Evolutionary conservation across 2,113 vertebrate genomes (phyloP), one percentile per base, ranked within the genome.

Genomic region (Columba janthina): DNA sequence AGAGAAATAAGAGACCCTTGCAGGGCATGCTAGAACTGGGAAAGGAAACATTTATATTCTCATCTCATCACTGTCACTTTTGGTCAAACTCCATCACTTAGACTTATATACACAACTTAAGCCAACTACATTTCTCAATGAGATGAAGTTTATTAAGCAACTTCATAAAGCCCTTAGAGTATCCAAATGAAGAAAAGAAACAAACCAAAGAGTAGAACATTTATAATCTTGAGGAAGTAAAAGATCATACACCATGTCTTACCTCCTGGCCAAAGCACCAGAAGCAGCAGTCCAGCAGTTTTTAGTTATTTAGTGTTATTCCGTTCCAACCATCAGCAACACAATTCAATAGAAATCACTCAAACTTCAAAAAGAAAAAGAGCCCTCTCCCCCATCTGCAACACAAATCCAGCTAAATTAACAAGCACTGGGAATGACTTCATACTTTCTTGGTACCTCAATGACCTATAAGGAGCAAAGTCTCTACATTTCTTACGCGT

Each of bases 281-380:
- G 40, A 50, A 71, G 50, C 51, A 40, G 51, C 1, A 87, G 21
- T 5, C 40, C 77, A 78, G 44, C 20, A 58, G 42, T 28, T 14
- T 65, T 61, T 32, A 53, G 32, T 74, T 75, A 36, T n/a, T 67
- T 25, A 69, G 34, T n/a, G 38, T n/a, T 38, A 42, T 8, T 62
- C 36, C 71, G 16, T 38, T 85, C 70, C 53, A 56, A n/a, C 5
- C 11, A 53, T 36, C 74, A 87, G 51, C 53, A 75, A 61, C 19
- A 85, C 9, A 42, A 51, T 29, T 58, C 0, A 0, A 48, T 5
- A 61, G 28, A 32, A 84, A 77, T 46, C 1, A 1, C 25, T 69
- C 44, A 42, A 44, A 76, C 44, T 57, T 50, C 29, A 60, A 48
- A 40, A 78, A 48, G 11, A 18, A 53, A 12, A 48, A 28, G 42